Percentiles rank a stretch among this genome's conserved stretches.
Evolutionary conservation across 2,888 invertebrate genomes (phyloP).

Genomic region (Julus scandinavius): DNA sequence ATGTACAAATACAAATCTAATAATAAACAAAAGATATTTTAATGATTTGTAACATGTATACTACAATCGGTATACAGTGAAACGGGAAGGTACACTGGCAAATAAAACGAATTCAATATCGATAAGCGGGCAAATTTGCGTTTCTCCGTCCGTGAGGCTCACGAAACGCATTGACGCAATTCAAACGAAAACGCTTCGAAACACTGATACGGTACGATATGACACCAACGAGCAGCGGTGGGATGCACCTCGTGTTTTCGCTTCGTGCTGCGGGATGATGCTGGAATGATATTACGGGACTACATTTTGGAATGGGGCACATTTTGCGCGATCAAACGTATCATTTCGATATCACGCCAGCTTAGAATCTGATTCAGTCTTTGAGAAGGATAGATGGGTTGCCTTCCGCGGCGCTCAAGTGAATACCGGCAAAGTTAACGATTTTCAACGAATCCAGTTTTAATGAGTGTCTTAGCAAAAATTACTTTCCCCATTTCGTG

Average conservation of each 20-base stretch:
- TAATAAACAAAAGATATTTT: conserved; percentile 21
- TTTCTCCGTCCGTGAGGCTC: neutral
- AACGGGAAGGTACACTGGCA: conserved; percentile 4
- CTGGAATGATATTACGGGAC: neutral
- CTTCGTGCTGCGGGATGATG: neutral
- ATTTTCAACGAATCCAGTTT: too few species aligned
- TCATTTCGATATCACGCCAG: neutral
- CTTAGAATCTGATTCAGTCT: neutral
- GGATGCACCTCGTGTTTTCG: neutral
- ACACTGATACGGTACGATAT: conserved; percentile 24
- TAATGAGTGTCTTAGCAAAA: too few species aligned
- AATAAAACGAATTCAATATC: conserved; percentile 26
- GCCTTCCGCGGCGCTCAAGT: too few species aligned
- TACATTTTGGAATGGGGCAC: neutral
- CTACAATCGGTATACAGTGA: conserved; percentile 14
- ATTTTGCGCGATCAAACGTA: neutral
- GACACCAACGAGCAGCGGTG: conserved; percentile 17
- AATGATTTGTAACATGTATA: conserved; percentile 27
- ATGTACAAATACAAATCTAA: neutral
- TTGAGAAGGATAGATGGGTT: neutral
- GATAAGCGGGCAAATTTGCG: neutral
- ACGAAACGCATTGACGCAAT: conserved; percentile 7
- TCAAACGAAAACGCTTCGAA: neutral
- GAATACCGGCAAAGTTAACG: too few species aligned
- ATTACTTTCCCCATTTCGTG: too few species aligned